Evolutionary conservation across 2,797 vertebrate species (phyloP).

Genomic region (Syngnathus acus): DNA sequence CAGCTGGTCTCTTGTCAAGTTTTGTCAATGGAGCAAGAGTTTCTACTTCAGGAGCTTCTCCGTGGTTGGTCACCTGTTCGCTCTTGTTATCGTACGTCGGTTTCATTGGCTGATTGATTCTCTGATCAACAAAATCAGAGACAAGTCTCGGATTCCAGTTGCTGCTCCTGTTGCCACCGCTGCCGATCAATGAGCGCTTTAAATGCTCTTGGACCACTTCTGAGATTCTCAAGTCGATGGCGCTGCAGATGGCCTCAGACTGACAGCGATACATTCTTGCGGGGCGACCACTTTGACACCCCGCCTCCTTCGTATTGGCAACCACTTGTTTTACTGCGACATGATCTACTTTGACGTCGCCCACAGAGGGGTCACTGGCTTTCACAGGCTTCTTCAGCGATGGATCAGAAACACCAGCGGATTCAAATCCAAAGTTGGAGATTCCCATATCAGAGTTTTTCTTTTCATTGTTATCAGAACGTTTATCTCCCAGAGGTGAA

Average conservation of each 20-base stretch:
- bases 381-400: constrained; percentile 15
- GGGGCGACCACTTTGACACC: background rate
- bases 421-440: constrained; percentile 9
- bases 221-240: constrained; percentile 70
- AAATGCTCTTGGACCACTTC: constrained; percentile 68
- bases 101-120: constrained; percentile 7
- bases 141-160: constrained; percentile 29
- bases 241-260: constrained; percentile 53
- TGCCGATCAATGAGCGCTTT: constrained; percentile 29
- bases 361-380: constrained; percentile 2
- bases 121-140: constrained; percentile 7
- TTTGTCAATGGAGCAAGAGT: background rate
- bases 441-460: constrained; percentile 22
- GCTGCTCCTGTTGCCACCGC: constrained; percentile 16
- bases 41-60: background rate
- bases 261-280: constrained; percentile 26
- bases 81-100: constrained; percentile 11
- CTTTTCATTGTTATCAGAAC: constrained; percentile 29
- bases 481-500: constrained; percentile 23
- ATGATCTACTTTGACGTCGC: constrained; percentile 7
- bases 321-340: constrained; percentile 3
- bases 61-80: constrained; percentile 4
- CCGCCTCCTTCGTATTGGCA: background rate
- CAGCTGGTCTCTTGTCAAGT: background rate
- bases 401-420: constrained; percentile 17